phyloP scores from a whole-genome alignment of 1,140 invertebrate species.

The Orius insidiosus region DNA sequence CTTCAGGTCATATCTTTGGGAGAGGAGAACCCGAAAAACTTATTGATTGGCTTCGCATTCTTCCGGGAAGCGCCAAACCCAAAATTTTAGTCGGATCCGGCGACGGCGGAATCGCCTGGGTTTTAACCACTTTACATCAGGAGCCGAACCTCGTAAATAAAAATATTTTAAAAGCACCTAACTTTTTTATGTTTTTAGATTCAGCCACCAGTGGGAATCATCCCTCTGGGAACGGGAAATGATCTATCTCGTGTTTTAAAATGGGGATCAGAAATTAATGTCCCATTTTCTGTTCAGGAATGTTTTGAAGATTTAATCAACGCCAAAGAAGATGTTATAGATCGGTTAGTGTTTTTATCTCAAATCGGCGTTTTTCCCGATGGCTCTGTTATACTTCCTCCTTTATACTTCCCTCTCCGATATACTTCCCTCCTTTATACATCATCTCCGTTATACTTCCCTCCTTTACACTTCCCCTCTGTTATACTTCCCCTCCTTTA shows the following conservation, averaged over 20 bases:
- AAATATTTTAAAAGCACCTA: not conserved
- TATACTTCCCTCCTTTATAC: no score
- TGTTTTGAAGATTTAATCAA: not conserved
- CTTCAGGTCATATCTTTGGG: constrained; percentile 75
- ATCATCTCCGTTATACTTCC: no score
- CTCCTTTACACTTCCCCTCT: no score
- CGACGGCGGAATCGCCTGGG: constrained; percentile 88
- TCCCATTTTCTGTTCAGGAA: constrained; percentile 34
- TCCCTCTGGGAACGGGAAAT: constrained; percentile 76
- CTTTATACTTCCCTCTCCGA: no score
- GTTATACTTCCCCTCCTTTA: no score
- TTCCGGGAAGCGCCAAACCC: constrained; percentile 28
- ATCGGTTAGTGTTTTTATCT: constrained; percentile 5
- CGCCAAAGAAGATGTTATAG: no score
- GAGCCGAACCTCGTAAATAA: not conserved
- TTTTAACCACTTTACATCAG: constrained; percentile 60
- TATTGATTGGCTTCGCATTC: constrained; percentile 59
- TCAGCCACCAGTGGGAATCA: constrained; percentile 47
- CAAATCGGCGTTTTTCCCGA: no score
- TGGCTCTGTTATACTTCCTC: no score
- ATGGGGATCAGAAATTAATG: constrained; percentile 55
- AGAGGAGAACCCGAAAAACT: constrained; percentile 53
- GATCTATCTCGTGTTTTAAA: constrained; percentile 66
- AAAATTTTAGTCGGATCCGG: constrained; percentile 72
- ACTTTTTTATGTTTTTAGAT: constrained; percentile 29